Conservation (phyloP, 2,888 invertebrate genomes). For the Heliothis peltigera region DNA sequence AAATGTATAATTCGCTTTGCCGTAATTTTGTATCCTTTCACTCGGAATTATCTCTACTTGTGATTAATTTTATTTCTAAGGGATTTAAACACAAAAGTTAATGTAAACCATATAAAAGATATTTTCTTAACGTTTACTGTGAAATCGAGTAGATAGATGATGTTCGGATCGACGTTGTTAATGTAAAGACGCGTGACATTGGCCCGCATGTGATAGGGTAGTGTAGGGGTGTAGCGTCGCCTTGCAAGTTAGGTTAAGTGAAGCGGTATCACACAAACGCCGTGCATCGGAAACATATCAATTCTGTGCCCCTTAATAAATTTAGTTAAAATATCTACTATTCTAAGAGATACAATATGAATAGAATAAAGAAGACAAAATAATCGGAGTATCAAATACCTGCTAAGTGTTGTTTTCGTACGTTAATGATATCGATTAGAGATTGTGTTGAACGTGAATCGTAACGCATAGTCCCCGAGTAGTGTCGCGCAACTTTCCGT, state of each 20-base stretch:
- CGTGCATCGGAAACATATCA: conserved; percentile 94
- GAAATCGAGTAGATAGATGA: conserved; percentile 83
- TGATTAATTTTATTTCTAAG: conserved; percentile 64
- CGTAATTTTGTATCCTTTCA: conserved; percentile 67
- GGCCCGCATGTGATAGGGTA: conserved; percentile 88
- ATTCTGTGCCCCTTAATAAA: conserved; percentile 94
- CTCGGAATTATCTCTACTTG: conserved; percentile 68
- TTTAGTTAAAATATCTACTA: conserved; percentile 85
- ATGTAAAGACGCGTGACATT: conserved; percentile 84
- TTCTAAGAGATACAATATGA: conserved; percentile 89
- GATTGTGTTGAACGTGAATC: conserved; percentile 74
- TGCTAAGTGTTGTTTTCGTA: conserved; percentile 88
- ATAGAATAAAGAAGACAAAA: conserved; percentile 86
- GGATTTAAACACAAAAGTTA: conserved; percentile 59
- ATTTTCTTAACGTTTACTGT: conserved; percentile 84
- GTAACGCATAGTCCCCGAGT: conserved; percentile 81
- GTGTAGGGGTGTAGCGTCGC: conserved; percentile 87
- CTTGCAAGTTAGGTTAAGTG: conserved; percentile 89
- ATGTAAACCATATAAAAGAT: conserved; percentile 67
- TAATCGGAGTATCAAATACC: conserved; percentile 88
- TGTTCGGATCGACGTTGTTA: conserved; percentile 73
- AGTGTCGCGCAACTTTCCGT: conserved; percentile 83
- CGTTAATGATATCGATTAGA: conserved; percentile 78
- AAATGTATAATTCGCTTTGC: conserved; percentile 74
- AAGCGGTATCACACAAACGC: conserved; percentile 91